These are phyloP conservation scores for Dendrocincla tyrannina DNA, from an alignment of 2,797 vertebrate species.

Conservation along the genomic window DNA sequence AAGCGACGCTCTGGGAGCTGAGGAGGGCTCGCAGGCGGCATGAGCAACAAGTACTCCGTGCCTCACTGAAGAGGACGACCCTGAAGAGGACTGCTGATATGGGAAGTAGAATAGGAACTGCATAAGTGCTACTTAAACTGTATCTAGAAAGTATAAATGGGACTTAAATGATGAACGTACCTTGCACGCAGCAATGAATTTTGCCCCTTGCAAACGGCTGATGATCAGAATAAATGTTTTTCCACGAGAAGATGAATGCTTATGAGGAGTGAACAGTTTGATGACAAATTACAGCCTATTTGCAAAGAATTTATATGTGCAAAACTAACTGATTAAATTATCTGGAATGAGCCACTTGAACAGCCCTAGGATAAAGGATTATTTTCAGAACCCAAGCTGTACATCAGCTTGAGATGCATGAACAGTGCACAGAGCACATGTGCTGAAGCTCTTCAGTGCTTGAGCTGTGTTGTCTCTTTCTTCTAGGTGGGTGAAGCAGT, in stretches of 20 bases:
- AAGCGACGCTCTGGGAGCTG: neutral
- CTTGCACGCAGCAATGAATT: neutral
- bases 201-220: neutral
- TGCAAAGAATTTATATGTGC: neutral
- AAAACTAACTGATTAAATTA: neutral
- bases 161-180: neutral
- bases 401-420: neutral
- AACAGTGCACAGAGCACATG: neutral
- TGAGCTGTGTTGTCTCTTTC: conserved; percentile 20
- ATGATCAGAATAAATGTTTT: neutral
- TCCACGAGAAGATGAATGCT: neutral
- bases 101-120: conserved; percentile 44
- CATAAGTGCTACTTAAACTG: conserved; percentile 4
- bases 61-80: neutral
- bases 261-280: neutral
- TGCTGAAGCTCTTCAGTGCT: neutral
- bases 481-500: conserved; percentile 89
- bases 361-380: neutral
- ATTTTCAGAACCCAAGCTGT: conserved; percentile 10
- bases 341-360: neutral
- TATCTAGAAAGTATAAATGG: neutral
- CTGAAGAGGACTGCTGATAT: conserved; percentile 7
- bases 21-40: neutral
- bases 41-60: neutral
- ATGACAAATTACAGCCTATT: neutral